Conservation (phyloP, 2,797 vertebrate species). For the Enteromius afrohamiltoni region DNA sequence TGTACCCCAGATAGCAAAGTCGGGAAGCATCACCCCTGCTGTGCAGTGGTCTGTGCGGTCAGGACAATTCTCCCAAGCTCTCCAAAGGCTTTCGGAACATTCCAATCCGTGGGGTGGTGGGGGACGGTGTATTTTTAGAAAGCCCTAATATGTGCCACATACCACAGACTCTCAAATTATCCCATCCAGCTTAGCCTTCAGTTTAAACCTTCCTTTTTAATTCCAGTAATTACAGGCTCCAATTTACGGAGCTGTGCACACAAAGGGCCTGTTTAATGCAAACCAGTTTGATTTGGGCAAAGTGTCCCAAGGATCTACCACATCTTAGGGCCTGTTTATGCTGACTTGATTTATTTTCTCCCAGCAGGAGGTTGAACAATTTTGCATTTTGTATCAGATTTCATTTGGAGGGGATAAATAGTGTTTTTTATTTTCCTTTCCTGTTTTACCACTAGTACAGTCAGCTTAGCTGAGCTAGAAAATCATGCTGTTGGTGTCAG, state of each 20-base stretch:
- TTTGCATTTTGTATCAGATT: conserved; percentile 75
- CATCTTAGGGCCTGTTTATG: conserved; percentile 82
- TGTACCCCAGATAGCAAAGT: conserved; percentile 62
- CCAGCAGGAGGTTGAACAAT: conserved; percentile 66
- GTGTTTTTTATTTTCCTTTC: conserved; percentile 68
- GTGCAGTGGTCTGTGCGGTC: conserved; percentile 72
- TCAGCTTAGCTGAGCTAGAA: conserved; percentile 64
- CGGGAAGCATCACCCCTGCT: conserved; percentile 70
- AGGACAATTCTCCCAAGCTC: conserved; percentile 77
- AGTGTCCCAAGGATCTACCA: conserved; percentile 83
- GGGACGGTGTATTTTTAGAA: conserved; percentile 86
- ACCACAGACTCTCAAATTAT: conserved; percentile 91
- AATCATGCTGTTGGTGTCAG: conserved; percentile 63
- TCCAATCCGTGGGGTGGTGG: conserved; percentile 82
- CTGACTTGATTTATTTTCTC: conserved; percentile 84
- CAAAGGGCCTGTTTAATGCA: conserved; percentile 87
- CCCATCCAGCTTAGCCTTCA: conserved; percentile 86
- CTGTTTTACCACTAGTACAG: conserved; percentile 59
- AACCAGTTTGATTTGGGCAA: conserved; percentile 86
- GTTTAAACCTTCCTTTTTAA: conserved; percentile 90
- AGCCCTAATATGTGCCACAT: conserved; percentile 87
- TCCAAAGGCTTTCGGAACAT: conserved; percentile 83
- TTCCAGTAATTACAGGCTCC: conserved; percentile 88
- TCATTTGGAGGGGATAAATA: conserved; percentile 72
- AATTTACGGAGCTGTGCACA: conserved; percentile 85